Conservation (phyloP, 2,797 vertebrate species). For the Emys orbicularis region DNA sequence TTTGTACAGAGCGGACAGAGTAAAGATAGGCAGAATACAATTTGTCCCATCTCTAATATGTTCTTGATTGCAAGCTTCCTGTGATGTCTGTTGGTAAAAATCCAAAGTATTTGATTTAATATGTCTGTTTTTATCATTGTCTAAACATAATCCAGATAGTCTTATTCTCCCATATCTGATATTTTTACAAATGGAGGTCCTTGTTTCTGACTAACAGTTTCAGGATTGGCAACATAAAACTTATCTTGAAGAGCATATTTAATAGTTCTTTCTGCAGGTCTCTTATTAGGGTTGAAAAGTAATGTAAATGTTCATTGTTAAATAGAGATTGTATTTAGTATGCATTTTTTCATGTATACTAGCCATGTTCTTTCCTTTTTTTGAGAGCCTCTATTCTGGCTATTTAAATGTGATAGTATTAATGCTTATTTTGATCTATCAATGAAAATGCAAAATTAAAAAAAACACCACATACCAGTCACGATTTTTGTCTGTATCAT, state of each 20-base stretch:
- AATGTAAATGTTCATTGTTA: slow-evolving; percentile 51
- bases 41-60: background rate
- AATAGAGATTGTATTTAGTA: slow-evolving; percentile 37
- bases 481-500: slow-evolving; percentile 23
- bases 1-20: background rate
- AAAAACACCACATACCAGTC: slow-evolving; percentile 40
- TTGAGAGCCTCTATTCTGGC: background rate
- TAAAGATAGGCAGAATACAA: background rate
- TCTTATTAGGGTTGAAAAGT: slow-evolving; percentile 33
- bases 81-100: slow-evolving; percentile 8
- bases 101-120: background rate
- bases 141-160: background rate
- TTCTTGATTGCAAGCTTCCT: background rate
- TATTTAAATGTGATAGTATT: slow-evolving; percentile 32
- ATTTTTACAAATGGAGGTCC: background rate
- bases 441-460: slow-evolving; percentile 8
- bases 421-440: slow-evolving; percentile 23
- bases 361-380: slow-evolving; percentile 13
- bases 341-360: slow-evolving; percentile 29
- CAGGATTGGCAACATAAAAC: background rate
- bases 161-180: background rate
- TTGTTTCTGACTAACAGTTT: background rate
- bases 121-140: background rate
- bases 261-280: slow-evolving; percentile 3
- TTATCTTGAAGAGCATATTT: background rate